phyloP scores from a whole-genome alignment of 1,140 invertebrate species.

The Diorhabda elongata region DNA sequence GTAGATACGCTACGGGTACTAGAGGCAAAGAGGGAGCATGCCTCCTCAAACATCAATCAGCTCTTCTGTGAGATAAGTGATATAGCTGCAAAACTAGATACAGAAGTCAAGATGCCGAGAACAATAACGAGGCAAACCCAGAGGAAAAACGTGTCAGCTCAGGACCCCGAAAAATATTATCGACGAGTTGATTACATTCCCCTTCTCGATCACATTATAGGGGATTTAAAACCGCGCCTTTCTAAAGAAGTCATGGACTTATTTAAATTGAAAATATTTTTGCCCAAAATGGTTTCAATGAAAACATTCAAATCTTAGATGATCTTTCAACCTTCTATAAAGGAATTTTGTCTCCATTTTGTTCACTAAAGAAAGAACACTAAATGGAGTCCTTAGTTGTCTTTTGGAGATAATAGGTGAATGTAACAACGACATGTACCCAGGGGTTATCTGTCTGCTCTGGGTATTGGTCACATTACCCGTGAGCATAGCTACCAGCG shows the following conservation, averaged over 20 bases:
- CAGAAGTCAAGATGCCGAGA: background rate
- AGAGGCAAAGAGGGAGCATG: too few species aligned
- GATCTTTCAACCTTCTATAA: background rate
- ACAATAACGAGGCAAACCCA: background rate
- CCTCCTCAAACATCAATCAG: too few species aligned
- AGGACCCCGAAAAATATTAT: background rate
- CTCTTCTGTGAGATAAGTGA: background rate
- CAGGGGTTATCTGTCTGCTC: background rate
- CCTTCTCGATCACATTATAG: slow-evolving; percentile 2
- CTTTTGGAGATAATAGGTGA: background rate
- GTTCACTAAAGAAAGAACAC: background rate
- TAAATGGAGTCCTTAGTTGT: background rate
- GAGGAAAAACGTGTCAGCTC: background rate
- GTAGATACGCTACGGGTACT: too few species aligned
- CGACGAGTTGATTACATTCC: background rate
- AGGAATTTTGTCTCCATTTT: too few species aligned
- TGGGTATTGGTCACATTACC: slow-evolving; percentile 29
- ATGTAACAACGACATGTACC: slow-evolving; percentile 14
- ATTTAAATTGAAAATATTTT: background rate
- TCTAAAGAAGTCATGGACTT: background rate
- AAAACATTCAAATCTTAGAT: background rate
- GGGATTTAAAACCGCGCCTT: background rate
- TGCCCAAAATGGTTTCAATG: background rate
- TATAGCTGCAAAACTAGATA: background rate
- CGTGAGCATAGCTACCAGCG: slow-evolving; percentile 39